Percentiles rank a stretch among this genome's conserved stretches.
Evolutionary conservation across 1,140 invertebrate species (phyloP).

Genomic region (Pristionchus pacificus): DNA sequence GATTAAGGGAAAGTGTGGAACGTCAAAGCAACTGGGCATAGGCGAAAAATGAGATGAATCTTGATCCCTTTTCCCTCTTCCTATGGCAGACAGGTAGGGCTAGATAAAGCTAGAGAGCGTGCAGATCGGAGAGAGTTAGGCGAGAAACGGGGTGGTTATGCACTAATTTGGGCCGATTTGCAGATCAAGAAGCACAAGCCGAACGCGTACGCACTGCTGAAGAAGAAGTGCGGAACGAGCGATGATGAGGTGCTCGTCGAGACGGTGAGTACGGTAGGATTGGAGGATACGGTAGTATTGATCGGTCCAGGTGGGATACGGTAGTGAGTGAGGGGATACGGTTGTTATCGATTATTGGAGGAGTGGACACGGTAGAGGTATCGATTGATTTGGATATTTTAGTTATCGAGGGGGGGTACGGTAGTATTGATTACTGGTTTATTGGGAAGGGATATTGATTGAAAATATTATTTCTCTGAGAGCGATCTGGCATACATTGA

Average conservation of each 20-base stretch:
- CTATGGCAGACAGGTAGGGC: too few species aligned
- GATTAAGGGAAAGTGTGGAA: too few species aligned
- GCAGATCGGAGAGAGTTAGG: too few species aligned
- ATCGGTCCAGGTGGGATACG: not conserved
- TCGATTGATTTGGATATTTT: not conserved
- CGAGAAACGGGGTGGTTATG: too few species aligned
- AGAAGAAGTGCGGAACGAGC: constrained; percentile 33
- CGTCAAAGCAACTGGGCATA: too few species aligned
- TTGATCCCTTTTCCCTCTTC: too few species aligned
- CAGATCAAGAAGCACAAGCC: constrained; percentile 34
- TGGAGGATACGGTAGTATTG: too few species aligned
- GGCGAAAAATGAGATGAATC: too few species aligned
- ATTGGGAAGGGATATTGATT: not conserved
- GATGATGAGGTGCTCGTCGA: constrained; percentile 40
- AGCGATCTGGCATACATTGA: not conserved
- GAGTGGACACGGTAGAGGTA: not conserved
- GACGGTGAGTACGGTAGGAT: constrained; percentile 27
- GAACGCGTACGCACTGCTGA: constrained; percentile 41
- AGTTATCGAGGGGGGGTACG: not conserved
- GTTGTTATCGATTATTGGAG: not conserved
- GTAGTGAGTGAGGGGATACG: not conserved
- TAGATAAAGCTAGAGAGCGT: too few species aligned
- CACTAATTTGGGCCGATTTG: too few species aligned
- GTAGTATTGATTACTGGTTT: not conserved
- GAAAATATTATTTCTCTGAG: not conserved